Evolutionary conservation across 2,113 vertebrate genomes (phyloP).

Genomic region (Morone chrysops): DNA sequence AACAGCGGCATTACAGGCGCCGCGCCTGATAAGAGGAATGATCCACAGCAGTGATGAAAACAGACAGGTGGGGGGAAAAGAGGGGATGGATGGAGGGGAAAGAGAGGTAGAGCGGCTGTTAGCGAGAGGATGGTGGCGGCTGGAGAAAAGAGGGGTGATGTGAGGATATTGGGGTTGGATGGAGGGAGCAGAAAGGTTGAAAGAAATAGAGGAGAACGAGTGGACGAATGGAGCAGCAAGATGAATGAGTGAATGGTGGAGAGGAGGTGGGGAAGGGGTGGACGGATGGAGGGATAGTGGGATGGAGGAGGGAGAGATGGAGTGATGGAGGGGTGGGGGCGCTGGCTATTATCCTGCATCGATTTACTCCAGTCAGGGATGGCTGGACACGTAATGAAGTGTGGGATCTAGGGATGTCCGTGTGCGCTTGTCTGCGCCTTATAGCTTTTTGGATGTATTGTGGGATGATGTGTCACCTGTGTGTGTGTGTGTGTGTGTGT

Average conservation of each 20-base stretch:
- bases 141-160: slow-evolving; percentile 6
- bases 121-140: neutral
- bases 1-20: slow-evolving; percentile 49
- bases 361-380: slow-evolving; percentile 81
- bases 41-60: slow-evolving; percentile 69
- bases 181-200: slow-evolving; percentile 1
- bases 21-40: slow-evolving; percentile 62
- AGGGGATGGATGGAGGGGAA: slow-evolving; percentile 1
- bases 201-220: neutral
- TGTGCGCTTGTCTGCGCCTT: slow-evolving; percentile 64
- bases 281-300: slow-evolving; percentile 23
- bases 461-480: slow-evolving; percentile 61
- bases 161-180: slow-evolving; percentile 25
- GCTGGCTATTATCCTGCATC: slow-evolving; percentile 80
- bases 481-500: slow-evolving; percentile 35
- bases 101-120: neutral
- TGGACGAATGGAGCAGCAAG: slow-evolving; percentile 18
- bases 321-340: slow-evolving; percentile 60
- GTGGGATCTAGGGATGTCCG: slow-evolving; percentile 78
- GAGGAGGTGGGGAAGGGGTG: slow-evolving; percentile 10
- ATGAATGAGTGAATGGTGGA: slow-evolving; percentile 35
- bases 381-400: slow-evolving; percentile 80
- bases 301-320: slow-evolving; percentile 32
- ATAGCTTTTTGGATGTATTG: slow-evolving; percentile 68
- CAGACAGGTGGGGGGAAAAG: slow-evolving; percentile 62